phyloP scores from a whole-genome alignment of 2,113 vertebrate genomes.

The Herpetotheres cachinnans region DNA sequence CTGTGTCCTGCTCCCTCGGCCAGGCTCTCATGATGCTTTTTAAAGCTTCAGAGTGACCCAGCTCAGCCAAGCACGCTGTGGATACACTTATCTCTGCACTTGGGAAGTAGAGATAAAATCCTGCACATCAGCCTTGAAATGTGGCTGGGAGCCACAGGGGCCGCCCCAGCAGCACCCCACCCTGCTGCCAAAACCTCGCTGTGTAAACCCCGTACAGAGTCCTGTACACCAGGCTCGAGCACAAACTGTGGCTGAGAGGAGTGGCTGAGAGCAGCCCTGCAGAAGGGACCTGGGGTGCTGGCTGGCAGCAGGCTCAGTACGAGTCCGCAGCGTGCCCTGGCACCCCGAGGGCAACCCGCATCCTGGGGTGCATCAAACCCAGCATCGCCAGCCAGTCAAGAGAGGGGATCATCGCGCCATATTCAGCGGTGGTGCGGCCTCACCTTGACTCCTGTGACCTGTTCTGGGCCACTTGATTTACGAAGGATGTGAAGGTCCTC shows the following conservation, averaged over 20 bases:
- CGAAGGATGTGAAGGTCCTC: not conserved
- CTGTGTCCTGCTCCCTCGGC: not conserved
- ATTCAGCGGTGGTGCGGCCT: too few relatives aligned
- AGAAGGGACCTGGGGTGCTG: not conserved
- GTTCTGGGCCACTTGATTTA: not conserved
- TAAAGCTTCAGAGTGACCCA: not conserved
- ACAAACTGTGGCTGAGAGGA: not conserved
- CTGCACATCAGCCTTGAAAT: not conserved
- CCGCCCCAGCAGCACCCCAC: not conserved
- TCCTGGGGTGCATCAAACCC: not conserved
- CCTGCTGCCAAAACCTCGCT: not conserved
- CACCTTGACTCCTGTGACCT: not conserved
- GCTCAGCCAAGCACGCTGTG: not conserved
- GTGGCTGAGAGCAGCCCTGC: not conserved
- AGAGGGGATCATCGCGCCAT: not conserved
- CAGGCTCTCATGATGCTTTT: not conserved
- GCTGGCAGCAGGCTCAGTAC: accelerated
- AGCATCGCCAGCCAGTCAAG: accelerated
- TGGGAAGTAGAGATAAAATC: not conserved
- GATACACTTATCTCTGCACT: not conserved
- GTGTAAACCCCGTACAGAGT: not conserved
- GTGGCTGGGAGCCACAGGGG: not conserved
- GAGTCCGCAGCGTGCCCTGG: not conserved
- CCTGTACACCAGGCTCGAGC: not conserved
- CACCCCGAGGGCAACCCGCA: not conserved